A percentile compares a stretch with the other conserved stretches of the same genome.
These are phyloP conservation scores for Agelas oroides DNA, from an alignment of 37 sponge, comb jelly and placozoan genomes.

Conservation along the genomic window DNA sequence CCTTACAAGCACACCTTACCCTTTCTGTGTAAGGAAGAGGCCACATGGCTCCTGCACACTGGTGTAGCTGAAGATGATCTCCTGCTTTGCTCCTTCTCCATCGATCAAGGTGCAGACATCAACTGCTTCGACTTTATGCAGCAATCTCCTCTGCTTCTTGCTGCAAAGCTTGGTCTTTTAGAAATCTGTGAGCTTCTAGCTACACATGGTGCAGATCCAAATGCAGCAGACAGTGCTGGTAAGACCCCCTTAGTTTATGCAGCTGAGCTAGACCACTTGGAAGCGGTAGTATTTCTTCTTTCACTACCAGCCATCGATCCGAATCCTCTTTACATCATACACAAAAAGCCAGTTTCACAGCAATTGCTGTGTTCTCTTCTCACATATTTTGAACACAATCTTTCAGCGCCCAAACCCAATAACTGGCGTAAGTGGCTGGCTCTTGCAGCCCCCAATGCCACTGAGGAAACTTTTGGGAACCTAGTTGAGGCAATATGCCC, in stretches of 20 bases:
- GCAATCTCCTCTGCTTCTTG: constrained; percentile 64
- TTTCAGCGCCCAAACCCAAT: not conserved
- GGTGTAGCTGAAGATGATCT: constrained; percentile 7
- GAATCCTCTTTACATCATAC: constrained; percentile 4
- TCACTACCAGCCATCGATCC: constrained; percentile 17
- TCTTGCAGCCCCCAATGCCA: constrained; percentile 17
- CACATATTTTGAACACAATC: not conserved
- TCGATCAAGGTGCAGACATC: constrained; percentile 29
- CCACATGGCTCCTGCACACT: constrained; percentile 40
- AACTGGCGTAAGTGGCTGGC: constrained; percentile 47
- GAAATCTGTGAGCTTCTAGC: constrained; percentile 26
- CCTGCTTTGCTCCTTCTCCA: not conserved
- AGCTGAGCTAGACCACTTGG: constrained; percentile 1
- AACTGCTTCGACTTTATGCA: constrained; percentile 58
- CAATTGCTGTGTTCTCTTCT: constrained; percentile 3
- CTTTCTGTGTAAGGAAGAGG: constrained; percentile 42
- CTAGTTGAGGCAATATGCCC: constrained; percentile 39
- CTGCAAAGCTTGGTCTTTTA: constrained; percentile 39
- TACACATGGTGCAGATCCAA: constrained; percentile 40
- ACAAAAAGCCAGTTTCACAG: not conserved
- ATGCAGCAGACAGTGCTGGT: constrained; percentile 15
- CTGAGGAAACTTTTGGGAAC: not conserved
- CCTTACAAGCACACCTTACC: not conserved
- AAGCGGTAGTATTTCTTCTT: constrained; percentile 30
- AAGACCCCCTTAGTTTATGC: constrained; percentile 66